These are phyloP conservation scores for Heteromormyrus szaboi DNA, from an alignment of 2,797 vertebrate genomes.

Conservation along the genomic window DNA sequence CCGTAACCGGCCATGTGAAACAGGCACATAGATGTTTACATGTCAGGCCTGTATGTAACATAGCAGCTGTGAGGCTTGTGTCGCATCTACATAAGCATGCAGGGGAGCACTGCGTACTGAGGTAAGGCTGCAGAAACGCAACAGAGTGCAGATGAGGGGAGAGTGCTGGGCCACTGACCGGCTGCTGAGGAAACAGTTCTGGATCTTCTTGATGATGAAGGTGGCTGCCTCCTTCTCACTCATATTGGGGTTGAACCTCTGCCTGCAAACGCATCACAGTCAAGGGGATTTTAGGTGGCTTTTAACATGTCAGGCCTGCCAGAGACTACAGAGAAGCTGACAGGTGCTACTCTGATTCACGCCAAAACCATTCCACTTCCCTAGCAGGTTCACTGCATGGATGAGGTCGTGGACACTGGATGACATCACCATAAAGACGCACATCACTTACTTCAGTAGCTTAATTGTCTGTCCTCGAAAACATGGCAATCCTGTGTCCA, in stretches of 20 bases:
- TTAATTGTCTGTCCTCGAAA: slow-evolving; percentile 97
- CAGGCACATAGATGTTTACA: not conserved
- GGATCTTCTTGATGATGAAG: slow-evolving; percentile 95
- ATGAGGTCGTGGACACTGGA: not conserved
- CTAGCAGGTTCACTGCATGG: not conserved
- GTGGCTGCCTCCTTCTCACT: slow-evolving; percentile 92
- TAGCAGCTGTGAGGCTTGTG: not conserved
- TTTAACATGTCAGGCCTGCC: not conserved
- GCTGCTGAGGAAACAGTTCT: slow-evolving; percentile 98
- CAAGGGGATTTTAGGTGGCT: not conserved
- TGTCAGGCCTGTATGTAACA: not conserved
- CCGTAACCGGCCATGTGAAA: not conserved
- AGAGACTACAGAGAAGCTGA: not conserved
- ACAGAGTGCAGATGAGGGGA: not conserved
- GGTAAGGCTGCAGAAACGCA: not conserved
- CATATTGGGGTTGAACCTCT: slow-evolving; percentile 92
- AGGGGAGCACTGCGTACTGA: not conserved
- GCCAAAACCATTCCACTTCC: not conserved
- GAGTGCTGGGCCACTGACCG: slow-evolving; percentile 60
- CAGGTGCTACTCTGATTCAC: not conserved
- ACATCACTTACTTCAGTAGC: slow-evolving; percentile 78
- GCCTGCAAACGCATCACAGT: slow-evolving; percentile 51
- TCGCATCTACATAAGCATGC: not conserved
- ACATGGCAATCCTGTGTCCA: slow-evolving; percentile 91
- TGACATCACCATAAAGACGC: not conserved